A percentile compares a stretch with the other conserved stretches of the same genome.
Conservation (phyloP, 2,797 vertebrate species). For the Moxostoma hubbsi region DNA sequence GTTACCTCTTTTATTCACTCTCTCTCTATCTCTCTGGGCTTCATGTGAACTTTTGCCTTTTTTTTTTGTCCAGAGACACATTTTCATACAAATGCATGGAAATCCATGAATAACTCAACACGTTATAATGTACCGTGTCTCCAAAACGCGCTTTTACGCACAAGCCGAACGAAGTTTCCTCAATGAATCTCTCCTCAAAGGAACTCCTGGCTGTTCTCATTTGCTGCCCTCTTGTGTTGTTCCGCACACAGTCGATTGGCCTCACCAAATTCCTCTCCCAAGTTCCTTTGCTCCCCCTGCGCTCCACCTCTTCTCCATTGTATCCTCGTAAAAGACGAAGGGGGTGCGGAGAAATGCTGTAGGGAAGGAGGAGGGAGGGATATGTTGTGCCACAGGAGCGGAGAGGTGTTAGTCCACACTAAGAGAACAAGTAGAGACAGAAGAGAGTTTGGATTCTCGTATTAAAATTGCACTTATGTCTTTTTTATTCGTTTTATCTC, state of each 20-base stretch:
- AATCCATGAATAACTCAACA: not conserved
- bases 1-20: conserved; percentile 56
- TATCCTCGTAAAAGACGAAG: conserved; percentile 58
- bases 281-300: conserved; percentile 42
- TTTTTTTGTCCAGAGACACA: conserved; percentile 1
- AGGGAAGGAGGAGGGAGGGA: conserved; percentile 65
- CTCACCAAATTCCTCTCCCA: conserved; percentile 36
- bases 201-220: conserved; percentile 37
- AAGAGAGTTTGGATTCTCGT: conserved; percentile 16
- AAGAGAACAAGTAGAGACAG: conserved; percentile 31
- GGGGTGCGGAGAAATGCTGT: conserved; percentile 48
- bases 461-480: conserved; percentile 25
- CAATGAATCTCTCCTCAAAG: not conserved
- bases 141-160: conserved; percentile 31
- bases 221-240: conserved; percentile 63
- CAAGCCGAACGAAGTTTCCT: not conserved
- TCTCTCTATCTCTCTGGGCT: not conserved
- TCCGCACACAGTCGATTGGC: conserved; percentile 47
- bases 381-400: conserved; percentile 56
- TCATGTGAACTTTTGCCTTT: conserved; percentile 38
- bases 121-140: not conserved
- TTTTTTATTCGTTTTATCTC: not conserved
- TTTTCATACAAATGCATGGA: conserved; percentile 32
- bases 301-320: conserved; percentile 60
- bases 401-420: conserved; percentile 61